Evolutionary conservation across 2,113 vertebrate species (phyloP).

Genomic region (Herpetotheres cachinnans): DNA sequence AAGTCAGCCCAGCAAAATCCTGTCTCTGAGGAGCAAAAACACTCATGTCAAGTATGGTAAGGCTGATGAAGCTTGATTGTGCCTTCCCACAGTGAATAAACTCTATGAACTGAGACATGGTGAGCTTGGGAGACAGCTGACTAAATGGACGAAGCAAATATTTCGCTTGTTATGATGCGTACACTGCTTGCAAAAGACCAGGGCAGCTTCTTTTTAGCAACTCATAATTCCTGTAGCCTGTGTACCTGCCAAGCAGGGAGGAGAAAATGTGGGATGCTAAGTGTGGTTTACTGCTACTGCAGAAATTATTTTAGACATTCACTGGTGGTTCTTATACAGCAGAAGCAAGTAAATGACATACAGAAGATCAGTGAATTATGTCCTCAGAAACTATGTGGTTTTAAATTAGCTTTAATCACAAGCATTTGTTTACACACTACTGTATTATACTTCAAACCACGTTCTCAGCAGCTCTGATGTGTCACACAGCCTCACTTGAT

Average conservation of each 20-base stretch:
- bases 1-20: neutral
- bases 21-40: neutral
- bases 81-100: neutral
- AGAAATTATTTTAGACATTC: neutral
- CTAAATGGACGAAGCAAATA: neutral
- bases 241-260: neutral
- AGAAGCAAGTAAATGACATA: neutral
- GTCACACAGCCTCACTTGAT: neutral
- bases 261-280: neutral
- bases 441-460: neutral
- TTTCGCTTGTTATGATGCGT: neutral
- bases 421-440: neutral
- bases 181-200: neutral
- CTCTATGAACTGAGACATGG: fast-evolving
- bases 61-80: neutral
- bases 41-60: neutral
- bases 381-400: neutral
- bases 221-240: neutral
- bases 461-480: neutral
- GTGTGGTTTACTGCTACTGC: neutral
- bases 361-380: neutral
- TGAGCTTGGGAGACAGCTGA: neutral
- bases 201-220: neutral
- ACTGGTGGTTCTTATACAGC: neutral
- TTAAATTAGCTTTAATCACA: neutral